A percentile compares a stretch with the other conserved stretches of the same genome.
These are phyloP conservation scores for Cryptotermes secundus DNA, from an alignment of 1,140 invertebrate genomes.

Conservation along the genomic window DNA sequence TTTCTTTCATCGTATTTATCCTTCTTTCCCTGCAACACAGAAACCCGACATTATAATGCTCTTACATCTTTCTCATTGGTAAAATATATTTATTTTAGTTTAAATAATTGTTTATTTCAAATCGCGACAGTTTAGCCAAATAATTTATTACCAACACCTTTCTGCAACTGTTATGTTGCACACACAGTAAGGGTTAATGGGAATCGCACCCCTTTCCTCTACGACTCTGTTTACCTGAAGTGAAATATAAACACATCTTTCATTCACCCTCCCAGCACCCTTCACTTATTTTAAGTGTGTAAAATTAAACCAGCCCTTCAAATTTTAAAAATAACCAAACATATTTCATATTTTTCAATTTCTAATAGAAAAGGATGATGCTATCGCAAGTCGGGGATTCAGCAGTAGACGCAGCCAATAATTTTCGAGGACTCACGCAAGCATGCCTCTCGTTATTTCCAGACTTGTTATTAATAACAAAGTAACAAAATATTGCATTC, in stretches of 20 bases:
- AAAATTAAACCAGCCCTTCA: background rate
- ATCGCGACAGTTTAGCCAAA: background rate
- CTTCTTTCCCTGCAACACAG: too few relatives aligned
- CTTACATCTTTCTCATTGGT: too few relatives aligned
- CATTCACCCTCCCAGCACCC: background rate
- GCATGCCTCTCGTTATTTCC: background rate
- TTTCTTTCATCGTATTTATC: too few relatives aligned
- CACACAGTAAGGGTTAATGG: background rate
- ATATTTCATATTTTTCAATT: background rate
- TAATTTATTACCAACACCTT: background rate
- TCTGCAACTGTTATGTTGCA: background rate
- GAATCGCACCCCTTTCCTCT: background rate
- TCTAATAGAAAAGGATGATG: background rate
- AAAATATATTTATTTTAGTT: too few relatives aligned
- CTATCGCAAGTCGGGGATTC: background rate
- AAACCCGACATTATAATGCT: too few relatives aligned
- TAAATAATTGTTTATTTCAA: too few relatives aligned
- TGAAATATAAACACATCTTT: background rate
- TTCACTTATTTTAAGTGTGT: background rate
- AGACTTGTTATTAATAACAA: background rate
- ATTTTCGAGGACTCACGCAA: background rate
- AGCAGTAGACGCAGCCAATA: background rate
- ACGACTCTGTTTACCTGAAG: too few relatives aligned
- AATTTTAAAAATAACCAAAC: background rate
- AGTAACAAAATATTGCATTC: background rate